These are phyloP conservation scores for Endomychus coccineus DNA, from an alignment of 2,888 invertebrate genomes.

Conservation along the genomic window DNA sequence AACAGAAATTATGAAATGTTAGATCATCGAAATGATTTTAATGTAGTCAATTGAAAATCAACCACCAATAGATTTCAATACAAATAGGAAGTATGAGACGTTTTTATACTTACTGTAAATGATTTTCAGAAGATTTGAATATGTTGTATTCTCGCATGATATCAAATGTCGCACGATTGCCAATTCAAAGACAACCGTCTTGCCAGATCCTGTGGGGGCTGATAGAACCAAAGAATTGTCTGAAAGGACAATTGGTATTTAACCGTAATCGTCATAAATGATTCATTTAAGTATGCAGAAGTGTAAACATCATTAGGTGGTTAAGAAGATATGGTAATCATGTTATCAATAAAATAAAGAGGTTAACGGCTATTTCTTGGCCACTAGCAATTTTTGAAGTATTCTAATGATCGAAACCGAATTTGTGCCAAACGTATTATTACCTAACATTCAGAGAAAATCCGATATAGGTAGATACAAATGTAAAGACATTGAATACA, in stretches of 20 bases:
- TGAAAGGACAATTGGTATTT: no score
- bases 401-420: slow-evolving; percentile 4
- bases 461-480: no score
- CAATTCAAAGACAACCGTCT: slow-evolving; percentile 76
- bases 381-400: background rate
- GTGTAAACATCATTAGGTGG: no score
- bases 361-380: no score
- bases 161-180: slow-evolving; percentile 62
- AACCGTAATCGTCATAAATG: no score
- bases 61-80: no score
- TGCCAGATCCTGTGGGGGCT: slow-evolving; percentile 78
- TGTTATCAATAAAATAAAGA: background rate
- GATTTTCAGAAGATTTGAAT: slow-evolving; percentile 53
- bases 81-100: no score
- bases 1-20: slow-evolving; percentile 4
- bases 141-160: slow-evolving; percentile 44
- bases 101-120: slow-evolving; percentile 49
- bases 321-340: slow-evolving; percentile 1
- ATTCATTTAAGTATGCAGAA: no score
- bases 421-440: background rate
- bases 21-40: slow-evolving; percentile 1
- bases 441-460: slow-evolving; percentile 5
- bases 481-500: no score
- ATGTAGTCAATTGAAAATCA: no score
- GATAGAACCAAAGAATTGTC: slow-evolving; percentile 67